Base-by-base conservation (phyloP, 2,113 vertebrate genomes). In the Struthidea cinerea region DNA sequence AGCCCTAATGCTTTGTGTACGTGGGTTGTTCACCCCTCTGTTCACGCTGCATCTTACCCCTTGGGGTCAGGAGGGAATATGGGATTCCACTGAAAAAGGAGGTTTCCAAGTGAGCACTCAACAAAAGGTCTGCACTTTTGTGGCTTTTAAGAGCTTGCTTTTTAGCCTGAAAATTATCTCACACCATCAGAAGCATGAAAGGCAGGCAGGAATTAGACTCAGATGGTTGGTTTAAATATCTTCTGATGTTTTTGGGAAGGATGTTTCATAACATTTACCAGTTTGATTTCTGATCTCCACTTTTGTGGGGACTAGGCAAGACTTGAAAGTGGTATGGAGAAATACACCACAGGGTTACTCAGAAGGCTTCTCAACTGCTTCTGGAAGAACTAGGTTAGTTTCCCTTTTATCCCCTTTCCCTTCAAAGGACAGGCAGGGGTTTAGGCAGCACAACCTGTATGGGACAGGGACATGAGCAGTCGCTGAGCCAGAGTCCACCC, bases 391-490 rank as follows among this genome's bases (percentile, higher is more conserved):
- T 32, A 18, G 39, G 9, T 42, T 50, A 16, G 12, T 56, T 67
- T 61, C 11, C 11, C 28, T 57, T 70, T 83, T 37, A 60, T 23
- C 7, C 16, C 41, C 5, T 74, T 53, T 53, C 16, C 13, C 28
- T 80, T 64, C 7, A 41, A 39, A 68, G 42, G 56, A 50, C 41
- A 52, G 2, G 4, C 16, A 53, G 53, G 4, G 28, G 8, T 15
- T 80, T 30, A 26, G 21, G 46, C 61, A 76, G 26, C 0, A 0
- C 37, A 53, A 21, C 61, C 53, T 68, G 9, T 7, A 5, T 3
- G 9, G 53, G 16, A 33, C 0, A 1, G 42, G 65, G 56, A 61
- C 21, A 14, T 2, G 16, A 73, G 59, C 5, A 1, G 35, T 1
- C 13, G 39, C 35, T 32, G 61, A 95, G 59, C 26, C 41, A 67